Conservation (phyloP, 2,113 vertebrate species). For the Periophthalmodon schlosseri region DNA sequence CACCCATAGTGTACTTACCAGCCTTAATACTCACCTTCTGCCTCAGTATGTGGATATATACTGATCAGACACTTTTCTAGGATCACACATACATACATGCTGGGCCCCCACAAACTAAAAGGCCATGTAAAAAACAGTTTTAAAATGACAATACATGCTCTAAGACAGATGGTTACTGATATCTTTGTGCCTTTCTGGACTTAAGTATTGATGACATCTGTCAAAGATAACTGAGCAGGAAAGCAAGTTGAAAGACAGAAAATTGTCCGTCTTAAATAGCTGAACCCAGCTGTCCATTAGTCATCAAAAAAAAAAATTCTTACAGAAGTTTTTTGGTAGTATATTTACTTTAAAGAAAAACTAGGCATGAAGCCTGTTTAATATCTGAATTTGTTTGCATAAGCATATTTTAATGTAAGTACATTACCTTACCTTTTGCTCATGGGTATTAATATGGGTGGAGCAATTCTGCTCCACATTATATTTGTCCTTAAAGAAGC, state of each 20-base stretch:
- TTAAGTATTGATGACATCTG: not conserved
- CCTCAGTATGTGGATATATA: constrained; percentile 69
- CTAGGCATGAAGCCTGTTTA: not conserved
- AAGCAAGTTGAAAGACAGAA: constrained; percentile 29
- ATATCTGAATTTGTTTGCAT: not conserved
- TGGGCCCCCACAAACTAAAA: constrained; percentile 35
- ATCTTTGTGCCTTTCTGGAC: not conserved
- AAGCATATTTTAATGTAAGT: constrained; percentile 20
- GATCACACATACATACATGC: constrained; percentile 46
- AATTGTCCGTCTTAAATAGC: constrained; percentile 39
- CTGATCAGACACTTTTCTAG: constrained; percentile 69
- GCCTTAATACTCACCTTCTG: constrained; percentile 73
- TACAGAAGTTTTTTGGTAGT: not conserved
- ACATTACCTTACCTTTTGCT: constrained; percentile 14
- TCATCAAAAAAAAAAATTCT: constrained; percentile 19
- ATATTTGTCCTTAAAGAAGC: constrained; percentile 26
- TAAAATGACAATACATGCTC: constrained; percentile 39
- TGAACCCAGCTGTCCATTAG: constrained; percentile 58
- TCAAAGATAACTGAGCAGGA: constrained; percentile 18
- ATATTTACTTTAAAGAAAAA: not conserved
- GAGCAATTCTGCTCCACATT: constrained; percentile 49
- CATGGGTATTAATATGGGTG: constrained; percentile 41
- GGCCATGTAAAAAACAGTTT: constrained; percentile 26
- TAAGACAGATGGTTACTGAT: constrained; percentile 27
- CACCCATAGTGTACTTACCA: constrained; percentile 68